phyloP scores from a whole-genome alignment of 2,797 vertebrate genomes.

The Sebastes oblongus region DNA sequence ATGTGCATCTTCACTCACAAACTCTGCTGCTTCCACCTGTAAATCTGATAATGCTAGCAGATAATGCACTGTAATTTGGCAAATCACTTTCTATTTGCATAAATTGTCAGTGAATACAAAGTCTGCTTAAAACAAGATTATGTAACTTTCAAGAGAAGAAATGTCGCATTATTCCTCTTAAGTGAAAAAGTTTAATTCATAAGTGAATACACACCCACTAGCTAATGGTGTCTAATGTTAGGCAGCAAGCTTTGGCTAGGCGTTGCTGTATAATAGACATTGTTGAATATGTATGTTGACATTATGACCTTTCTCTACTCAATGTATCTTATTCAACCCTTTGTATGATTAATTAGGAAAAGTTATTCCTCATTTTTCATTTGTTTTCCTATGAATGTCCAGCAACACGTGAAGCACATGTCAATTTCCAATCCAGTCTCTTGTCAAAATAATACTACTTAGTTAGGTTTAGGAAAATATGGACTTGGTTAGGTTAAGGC shows the following conservation, averaged over 20 bases:
- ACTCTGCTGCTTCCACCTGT: neutral
- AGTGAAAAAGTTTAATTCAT: neutral
- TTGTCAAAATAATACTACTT: too few relatives aligned
- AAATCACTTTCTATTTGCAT: neutral
- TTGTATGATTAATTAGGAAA: too few relatives aligned
- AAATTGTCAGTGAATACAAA: neutral
- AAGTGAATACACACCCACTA: neutral
- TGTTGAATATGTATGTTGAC: neutral
- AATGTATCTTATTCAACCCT: too few relatives aligned
- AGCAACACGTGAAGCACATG: too few relatives aligned
- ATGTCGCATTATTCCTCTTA: neutral
- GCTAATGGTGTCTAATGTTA: neutral
- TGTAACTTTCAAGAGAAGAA: neutral
- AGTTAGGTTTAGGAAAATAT: too few relatives aligned
- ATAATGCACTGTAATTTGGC: neutral
- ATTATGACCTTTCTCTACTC: neutral
- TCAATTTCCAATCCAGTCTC: too few relatives aligned
- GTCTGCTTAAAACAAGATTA: neutral
- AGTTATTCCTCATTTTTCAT: too few relatives aligned
- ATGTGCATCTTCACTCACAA: neutral
- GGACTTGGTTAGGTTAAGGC: too few relatives aligned
- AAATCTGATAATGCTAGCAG: neutral
- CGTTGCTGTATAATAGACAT: neutral
- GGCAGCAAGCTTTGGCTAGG: neutral
- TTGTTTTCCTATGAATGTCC: too few relatives aligned